Base-by-base conservation (phyloP, 2,888 invertebrate species). In the Leptinotarsa juncta region DNA sequence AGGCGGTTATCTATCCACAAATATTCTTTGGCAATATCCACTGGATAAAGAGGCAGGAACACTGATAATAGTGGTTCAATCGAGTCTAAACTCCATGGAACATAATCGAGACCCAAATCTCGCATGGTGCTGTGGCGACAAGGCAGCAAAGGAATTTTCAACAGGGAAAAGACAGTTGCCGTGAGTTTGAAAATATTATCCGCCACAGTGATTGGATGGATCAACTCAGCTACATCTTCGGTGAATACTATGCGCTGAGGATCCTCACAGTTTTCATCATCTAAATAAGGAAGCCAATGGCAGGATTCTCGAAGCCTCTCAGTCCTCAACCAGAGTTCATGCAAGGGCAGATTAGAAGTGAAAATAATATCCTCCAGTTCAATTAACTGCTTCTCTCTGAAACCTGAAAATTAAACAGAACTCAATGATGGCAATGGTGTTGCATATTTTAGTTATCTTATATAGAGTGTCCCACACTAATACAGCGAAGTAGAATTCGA, bases 271-370 rank as follows among this genome's bases (percentile, higher is more conserved):
- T 79, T 87, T n/a, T 80, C 89, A n/a, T 88, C 84, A 62, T 75
- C 75, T 12, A 66, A 50, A 50, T 87, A 89, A 2, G 93, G 92
- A 53, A 93, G 89, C 91, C 94, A 95, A 87, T 93, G 93, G 81
- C 91, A 92, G 20, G 91, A 91, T 82, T 92, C 93, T n/a, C 95
- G 90, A 71, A 94, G 88, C 15, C 92, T 92, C 87, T 95, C 95
- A 75, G 93, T 91, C 76, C 95, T 91, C 80, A 92, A 88, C 95
- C 95, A 95, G 78, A 95, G 89, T 80, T 93, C 92, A 84, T 92
- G 91, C 83, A 93, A 88, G 42, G 95, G 95, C 84, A 96, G 88
- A 68, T 93, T 92, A 68, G 88, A 88, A 53, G 87, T 89, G 70
- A 93, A 84, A 67, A 93, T 90, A 2, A 91, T 86, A 82, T 93